Conservation (phyloP, 1,140 invertebrate species). For the Yoshiicerus persimilis region DNA sequence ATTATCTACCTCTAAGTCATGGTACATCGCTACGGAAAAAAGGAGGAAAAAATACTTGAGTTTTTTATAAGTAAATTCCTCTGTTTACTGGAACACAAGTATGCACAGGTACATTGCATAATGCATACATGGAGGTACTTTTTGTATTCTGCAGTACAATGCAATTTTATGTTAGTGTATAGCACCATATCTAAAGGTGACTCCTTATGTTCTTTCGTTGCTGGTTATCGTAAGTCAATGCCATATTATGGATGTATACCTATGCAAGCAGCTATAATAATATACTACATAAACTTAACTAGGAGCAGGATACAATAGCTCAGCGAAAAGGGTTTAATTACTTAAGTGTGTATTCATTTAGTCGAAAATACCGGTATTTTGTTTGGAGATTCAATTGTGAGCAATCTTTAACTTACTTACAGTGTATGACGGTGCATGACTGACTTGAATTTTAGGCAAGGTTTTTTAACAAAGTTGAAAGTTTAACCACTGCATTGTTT, state of each 20-base stretch:
- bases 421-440: not conserved
- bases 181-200: not conserved
- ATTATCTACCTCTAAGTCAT: too few relatives aligned
- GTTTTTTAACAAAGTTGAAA: not conserved
- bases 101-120: too few relatives aligned
- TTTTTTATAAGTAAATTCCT: too few relatives aligned
- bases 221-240: not conserved
- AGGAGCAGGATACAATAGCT: not conserved
- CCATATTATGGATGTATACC: not conserved
- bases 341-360: slow-evolving; percentile 2
- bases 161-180: not conserved
- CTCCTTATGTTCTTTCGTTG: not conserved
- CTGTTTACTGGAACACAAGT: too few relatives aligned
- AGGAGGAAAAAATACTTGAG: too few relatives aligned
- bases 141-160: too few relatives aligned
- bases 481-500: not conserved
- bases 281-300: too few relatives aligned
- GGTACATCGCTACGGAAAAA: too few relatives aligned
- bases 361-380: not conserved
- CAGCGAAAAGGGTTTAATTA: not conserved
- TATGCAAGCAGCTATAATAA: too few relatives aligned
- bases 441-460: not conserved
- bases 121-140: too few relatives aligned
- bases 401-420: not conserved
- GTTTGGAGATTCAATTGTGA: not conserved